phyloP scores from a whole-genome alignment of 2,113 vertebrate genomes.

The Laticauda colubrina region DNA sequence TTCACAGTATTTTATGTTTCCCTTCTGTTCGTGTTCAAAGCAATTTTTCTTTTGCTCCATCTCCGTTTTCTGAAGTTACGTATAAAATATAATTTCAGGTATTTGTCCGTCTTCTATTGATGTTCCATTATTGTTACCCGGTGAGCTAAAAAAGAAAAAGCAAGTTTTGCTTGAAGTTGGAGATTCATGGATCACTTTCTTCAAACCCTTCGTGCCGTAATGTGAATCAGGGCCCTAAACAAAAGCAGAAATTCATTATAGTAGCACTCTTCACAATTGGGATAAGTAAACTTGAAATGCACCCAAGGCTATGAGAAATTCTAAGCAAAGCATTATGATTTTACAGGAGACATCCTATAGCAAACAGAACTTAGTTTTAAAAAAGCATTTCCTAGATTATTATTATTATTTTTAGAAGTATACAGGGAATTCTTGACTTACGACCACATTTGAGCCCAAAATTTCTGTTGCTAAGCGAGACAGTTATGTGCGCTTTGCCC shows the following conservation, averaged over 20 bases:
- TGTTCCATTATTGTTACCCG: constrained; percentile 94
- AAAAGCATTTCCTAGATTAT: background rate
- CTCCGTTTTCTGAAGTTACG: constrained; percentile 61
- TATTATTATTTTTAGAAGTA: background rate
- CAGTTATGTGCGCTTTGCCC: background rate
- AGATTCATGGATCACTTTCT: constrained; percentile 86
- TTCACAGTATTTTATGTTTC: constrained; percentile 50
- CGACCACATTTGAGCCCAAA: background rate
- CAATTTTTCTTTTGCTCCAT: constrained; percentile 14
- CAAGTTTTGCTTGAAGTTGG: constrained; percentile 86
- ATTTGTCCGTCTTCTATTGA: constrained; percentile 96
- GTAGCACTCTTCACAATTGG: no score
- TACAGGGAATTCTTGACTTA: background rate
- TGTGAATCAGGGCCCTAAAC: constrained; percentile 90
- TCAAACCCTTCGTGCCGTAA: constrained; percentile 92
- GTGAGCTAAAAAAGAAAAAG: constrained; percentile 90
- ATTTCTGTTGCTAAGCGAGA: background rate
- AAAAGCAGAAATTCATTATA: background rate
- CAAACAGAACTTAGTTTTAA: background rate
- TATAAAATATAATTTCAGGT: constrained; percentile 95
- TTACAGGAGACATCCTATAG: background rate
- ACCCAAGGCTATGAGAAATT: background rate
- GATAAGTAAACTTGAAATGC: background rate
- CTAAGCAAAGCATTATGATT: background rate
- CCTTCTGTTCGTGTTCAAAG: constrained; percentile 39